Evolutionary conservation across 2,888 invertebrate species (phyloP).

Genomic region (Pandemis cinnamomeana): DNA sequence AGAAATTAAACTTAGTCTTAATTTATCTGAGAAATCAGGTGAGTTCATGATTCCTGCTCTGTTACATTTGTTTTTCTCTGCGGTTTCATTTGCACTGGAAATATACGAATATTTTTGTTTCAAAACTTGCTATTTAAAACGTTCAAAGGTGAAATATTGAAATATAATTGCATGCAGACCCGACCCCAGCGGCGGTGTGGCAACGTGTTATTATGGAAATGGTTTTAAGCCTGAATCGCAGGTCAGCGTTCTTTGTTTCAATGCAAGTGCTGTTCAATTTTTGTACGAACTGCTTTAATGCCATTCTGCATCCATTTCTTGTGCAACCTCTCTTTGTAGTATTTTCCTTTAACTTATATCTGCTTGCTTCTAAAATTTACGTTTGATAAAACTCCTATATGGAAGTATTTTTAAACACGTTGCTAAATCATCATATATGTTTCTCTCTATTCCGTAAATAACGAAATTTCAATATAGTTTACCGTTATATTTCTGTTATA

Average conservation of each 20-base stretch:
- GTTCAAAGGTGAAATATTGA: slow-evolving; percentile 62
- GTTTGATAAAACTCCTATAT: neutral
- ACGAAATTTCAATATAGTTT: neutral
- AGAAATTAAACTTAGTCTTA: too few relatives aligned
- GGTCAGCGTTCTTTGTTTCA: slow-evolving; percentile 70
- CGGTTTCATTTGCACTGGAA: neutral
- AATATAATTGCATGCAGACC: slow-evolving; percentile 70
- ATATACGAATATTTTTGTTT: slow-evolving; percentile 15
- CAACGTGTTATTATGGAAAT: slow-evolving; percentile 76
- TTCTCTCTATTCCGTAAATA: slow-evolving; percentile 34
- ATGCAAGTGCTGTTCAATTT: slow-evolving; percentile 62
- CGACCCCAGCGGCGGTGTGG: slow-evolving; percentile 47
- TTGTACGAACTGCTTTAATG: slow-evolving; percentile 55
- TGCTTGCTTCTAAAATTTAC: slow-evolving; percentile 11
- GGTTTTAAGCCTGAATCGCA: slow-evolving; percentile 63
- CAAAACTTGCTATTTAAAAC: slow-evolving; percentile 31
- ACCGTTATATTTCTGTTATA: slow-evolving; percentile 50
- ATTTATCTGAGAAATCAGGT: too few relatives aligned
- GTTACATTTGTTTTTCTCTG: slow-evolving; percentile 4
- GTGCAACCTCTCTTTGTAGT: slow-evolving; percentile 49
- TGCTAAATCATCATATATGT: slow-evolving; percentile 43
- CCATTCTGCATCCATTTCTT: slow-evolving; percentile 46
- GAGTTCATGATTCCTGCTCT: neutral
- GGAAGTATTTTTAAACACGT: slow-evolving; percentile 16
- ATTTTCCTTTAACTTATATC: slow-evolving; percentile 48